These are phyloP conservation scores for Lethocerus indicus DNA, from an alignment of 1,140 invertebrate genomes.

Conservation along the genomic window DNA sequence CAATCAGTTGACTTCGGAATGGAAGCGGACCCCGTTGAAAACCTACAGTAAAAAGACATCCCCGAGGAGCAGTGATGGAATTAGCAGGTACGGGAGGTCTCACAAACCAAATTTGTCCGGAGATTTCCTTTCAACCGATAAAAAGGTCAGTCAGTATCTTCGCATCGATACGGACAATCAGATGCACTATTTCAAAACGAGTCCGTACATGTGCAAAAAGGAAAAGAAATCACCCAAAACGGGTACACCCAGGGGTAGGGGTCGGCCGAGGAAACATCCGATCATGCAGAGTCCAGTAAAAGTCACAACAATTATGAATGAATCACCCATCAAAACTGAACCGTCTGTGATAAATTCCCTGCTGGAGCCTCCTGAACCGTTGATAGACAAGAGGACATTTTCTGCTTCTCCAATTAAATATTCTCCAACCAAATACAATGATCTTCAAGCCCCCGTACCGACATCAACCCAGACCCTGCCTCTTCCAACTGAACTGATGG, in stretches of 20 bases:
- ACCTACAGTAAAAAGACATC: constrained; percentile 11
- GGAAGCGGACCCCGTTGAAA: constrained; percentile 10
- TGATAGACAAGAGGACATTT: neutral
- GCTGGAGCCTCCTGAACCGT: neutral
- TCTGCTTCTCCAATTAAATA: constrained; percentile 1
- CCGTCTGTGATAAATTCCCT: neutral
- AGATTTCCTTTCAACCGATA: constrained; percentile 20
- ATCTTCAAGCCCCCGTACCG: constrained; percentile 7
- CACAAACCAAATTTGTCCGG: constrained; percentile 18
- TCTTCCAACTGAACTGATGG: constrained; percentile 2
- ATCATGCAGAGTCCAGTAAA: too few species aligned
- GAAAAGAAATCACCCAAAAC: neutral
- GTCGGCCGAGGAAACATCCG: neutral
- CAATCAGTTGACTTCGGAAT: constrained; percentile 5
- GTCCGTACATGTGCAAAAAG: neutral
- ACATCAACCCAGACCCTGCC: constrained; percentile 11
- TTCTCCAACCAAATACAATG: neutral
- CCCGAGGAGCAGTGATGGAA: constrained; percentile 2
- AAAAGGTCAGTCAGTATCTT: constrained; percentile 16
- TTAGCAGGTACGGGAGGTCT: constrained; percentile 19
- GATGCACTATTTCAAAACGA: constrained; percentile 8
- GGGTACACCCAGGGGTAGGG: neutral
- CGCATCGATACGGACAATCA: constrained; percentile 12
- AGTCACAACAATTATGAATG: too few species aligned
- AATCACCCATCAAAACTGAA: too few species aligned